Evolutionary conservation across 2,888 invertebrate genomes (phyloP), one percentile per base, ranked within the genome.

Genomic region (Athetis lepigone): DNA sequence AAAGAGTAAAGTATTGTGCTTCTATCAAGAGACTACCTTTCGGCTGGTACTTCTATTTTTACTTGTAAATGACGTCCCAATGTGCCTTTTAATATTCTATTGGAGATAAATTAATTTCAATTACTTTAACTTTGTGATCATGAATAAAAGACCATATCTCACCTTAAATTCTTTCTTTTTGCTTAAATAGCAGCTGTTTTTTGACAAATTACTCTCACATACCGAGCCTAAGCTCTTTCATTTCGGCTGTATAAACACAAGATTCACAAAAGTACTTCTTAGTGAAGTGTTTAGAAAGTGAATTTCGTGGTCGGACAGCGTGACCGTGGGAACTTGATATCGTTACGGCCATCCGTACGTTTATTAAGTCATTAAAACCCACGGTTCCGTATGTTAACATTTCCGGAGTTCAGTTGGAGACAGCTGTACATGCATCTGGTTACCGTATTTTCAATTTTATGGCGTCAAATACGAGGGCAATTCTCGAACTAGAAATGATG

Each of bases 261-360:
- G 19, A 40, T 39, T 54, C 37, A 45, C 36, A 19, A 58, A 7
- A 36, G 57, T n/a, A 61, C 40, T 58, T 67, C 19, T 37, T n/a
- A 74, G 47, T 65, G 46, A 72, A 61, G 61, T 59, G 57, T 72
- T 77, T 83, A 83, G 83, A 83, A 83, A 83, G 83, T 80, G 83
- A 83, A 74, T 80, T 72, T 67, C 51, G 64, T 76, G 81, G 59
- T 65, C 61, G 57, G 47, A 25, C 27, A 39, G 50, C 75, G 72
- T 75, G 79, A 70, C 82, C 75, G 81, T 77, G 83, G 70, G 80
- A 82, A 77, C 71, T 68, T 55, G 47, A 64, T 66, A 70, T 62
- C 52, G 68, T 77, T 70, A 70, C 72, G 69, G 66, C 68, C 66
- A 75, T 70, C 56, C 70, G 55, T 69, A 63, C 46, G 61, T 78